Percentiles rank a stretch among this genome's conserved stretches.
Evolutionary conservation across 2,888 invertebrate species (phyloP).

Genomic region (Ecliptopera silaceata): DNA sequence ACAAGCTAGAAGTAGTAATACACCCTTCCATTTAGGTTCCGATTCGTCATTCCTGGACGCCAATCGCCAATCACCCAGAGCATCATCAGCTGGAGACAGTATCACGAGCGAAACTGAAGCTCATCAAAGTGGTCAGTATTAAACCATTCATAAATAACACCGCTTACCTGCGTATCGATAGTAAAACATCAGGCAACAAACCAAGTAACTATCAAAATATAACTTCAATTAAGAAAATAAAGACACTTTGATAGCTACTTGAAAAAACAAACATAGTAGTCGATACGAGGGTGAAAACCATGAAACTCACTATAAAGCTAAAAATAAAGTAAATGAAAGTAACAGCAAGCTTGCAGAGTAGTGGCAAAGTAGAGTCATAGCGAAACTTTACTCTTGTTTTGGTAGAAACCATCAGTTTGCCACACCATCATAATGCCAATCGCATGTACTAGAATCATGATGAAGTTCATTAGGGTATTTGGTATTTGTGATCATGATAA

Average conservation of each 20-base stretch:
- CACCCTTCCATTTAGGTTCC: conserved; percentile 64
- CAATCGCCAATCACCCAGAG: conserved; percentile 74
- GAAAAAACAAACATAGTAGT: background rate
- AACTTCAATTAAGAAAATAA: background rate
- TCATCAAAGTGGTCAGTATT: conserved; percentile 77
- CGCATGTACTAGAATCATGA: conserved; percentile 62
- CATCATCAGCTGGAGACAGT: conserved; percentile 77
- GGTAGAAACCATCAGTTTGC: conserved; percentile 68
- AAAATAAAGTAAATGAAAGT: conserved; percentile 37
- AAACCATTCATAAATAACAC: conserved; percentile 4
- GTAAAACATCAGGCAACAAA: background rate
- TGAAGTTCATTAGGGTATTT: conserved; percentile 29
- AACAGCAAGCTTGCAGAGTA: conserved; percentile 70
- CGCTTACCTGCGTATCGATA: conserved; percentile 3
- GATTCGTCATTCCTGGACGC: conserved; percentile 77
- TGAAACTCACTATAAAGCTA: conserved; percentile 22
- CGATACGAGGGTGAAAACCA: conserved; percentile 1
- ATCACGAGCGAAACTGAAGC: conserved; percentile 77
- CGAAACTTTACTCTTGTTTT: conserved; percentile 80
- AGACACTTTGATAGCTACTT: background rate
- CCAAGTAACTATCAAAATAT: background rate
- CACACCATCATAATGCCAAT: conserved; percentile 72
- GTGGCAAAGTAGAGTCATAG: conserved; percentile 82
- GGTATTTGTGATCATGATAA: conserved; percentile 3
- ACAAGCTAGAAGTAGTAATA: conserved; percentile 35